Evolutionary conservation across 1,140 invertebrate species (phyloP), one percentile per base, ranked within the genome.

Genomic region (Tetranychus urticae): DNA sequence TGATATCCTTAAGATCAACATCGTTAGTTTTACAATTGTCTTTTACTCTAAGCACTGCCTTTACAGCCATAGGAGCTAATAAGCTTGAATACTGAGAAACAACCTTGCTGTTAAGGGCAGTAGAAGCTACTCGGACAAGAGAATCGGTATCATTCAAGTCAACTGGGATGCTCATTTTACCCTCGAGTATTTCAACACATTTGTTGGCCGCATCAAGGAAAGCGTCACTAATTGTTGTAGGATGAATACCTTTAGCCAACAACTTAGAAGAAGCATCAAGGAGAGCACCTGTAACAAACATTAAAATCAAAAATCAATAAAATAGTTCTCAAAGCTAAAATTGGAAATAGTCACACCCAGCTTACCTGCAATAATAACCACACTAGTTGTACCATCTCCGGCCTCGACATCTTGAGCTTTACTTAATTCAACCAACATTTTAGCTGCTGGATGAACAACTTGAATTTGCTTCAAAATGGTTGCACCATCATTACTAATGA

Each of bases 381-480:
- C 93, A 54, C 88, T 89, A 3, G 94, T 98, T 33, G 96, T 99
- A 56, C 96, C 96, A 79, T 99, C 96, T 59, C 96, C 96, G 68
- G 96, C 96, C 76, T 98, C 94, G 67, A 94, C 82, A 76, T 99
- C 94, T 77, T 99, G 96, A 36, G 94, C 93, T 70, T 94, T 87
- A 1, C 93, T 97, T 62, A 99, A 76, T 73, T 98, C 94, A 3
- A 98, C 94, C 65, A 99, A 76, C 93, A 99, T 97, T 82, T 97
- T 97, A 48, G 94, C 94, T 67, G 96, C 92, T 61, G 96, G 96
- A 76, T 99, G 96, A 66, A 93, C 77, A 10, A 99, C 90, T 76
- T 92, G 91, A 84, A 99, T 99, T 76, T 98, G 85, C 73, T 97
- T 97, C 47, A 99, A 75, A 75, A 99, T 99, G 36, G 96, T 99